Percentiles rank a stretch among this genome's conserved stretches.
These are phyloP conservation scores for Dromas ardeola DNA, from an alignment of 2,113 vertebrate genomes.

Conservation along the genomic window DNA sequence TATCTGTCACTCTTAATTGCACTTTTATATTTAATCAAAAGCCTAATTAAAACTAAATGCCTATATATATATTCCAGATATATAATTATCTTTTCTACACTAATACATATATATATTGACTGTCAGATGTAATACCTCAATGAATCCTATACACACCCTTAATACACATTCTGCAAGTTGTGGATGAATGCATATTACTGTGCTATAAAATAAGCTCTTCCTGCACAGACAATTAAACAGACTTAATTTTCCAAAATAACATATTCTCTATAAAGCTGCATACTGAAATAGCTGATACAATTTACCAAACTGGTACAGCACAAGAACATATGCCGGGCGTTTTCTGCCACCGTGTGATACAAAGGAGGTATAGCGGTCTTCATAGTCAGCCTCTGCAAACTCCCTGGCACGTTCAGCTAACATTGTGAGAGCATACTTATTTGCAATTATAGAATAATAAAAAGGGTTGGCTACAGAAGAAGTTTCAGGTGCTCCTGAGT, in stretches of 20 bases:
- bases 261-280: neutral
- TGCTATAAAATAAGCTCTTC: neutral
- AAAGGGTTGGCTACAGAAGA: neutral
- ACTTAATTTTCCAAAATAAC: neutral
- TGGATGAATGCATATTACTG: neutral
- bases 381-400: neutral
- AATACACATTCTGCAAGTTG: neutral
- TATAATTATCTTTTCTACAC: neutral
- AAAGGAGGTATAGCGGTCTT: neutral
- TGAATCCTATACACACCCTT: neutral
- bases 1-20: neutral
- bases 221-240: neutral
- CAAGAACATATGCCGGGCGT: neutral
- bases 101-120: neutral
- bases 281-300: neutral
- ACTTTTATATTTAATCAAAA: constrained; percentile 12
- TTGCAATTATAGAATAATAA: neutral
- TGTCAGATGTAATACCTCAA: neutral
- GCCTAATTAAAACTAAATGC: constrained; percentile 16
- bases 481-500: neutral
- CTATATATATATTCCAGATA: neutral
- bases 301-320: neutral
- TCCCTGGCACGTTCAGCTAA: neutral
- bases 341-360: constrained; percentile 65
- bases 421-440: neutral